Evolutionary conservation across 2,797 vertebrate species (phyloP).

Genomic region (Halcyon badia): DNA sequence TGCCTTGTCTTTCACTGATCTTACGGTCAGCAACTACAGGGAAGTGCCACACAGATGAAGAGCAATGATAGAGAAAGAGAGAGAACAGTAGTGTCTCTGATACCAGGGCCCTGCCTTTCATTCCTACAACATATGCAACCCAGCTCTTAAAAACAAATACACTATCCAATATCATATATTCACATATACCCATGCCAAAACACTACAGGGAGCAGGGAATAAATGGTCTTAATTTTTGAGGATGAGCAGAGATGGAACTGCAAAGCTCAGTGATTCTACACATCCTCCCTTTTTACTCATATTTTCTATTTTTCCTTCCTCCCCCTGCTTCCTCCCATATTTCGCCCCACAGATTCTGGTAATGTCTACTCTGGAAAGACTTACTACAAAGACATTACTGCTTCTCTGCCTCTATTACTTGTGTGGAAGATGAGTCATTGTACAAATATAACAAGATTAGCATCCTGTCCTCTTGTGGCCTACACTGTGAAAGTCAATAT

Average conservation of each 20-base stretch:
- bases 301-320: neutral
- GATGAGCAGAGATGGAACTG: neutral
- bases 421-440: slow-evolving; percentile 36
- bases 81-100: rapidly evolving
- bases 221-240: neutral
- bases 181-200: neutral
- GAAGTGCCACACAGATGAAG: neutral
- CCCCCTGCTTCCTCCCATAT: neutral
- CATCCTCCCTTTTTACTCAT: neutral
- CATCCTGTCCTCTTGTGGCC: slow-evolving; percentile 33
- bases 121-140: rapidly evolving
- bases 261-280: neutral
- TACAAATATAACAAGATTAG: slow-evolving; percentile 40
- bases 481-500: slow-evolving; percentile 44
- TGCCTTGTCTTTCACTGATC: neutral
- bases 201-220: neutral
- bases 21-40: neutral
- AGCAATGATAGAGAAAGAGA: neutral
- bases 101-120: neutral
- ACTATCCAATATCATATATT: neutral
- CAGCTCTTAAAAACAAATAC: neutral
- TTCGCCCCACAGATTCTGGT: neutral
- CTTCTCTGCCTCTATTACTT: slow-evolving; percentile 9
- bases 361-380: neutral
- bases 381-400: neutral